Evolutionary conservation across 2,797 vertebrate species (phyloP), one percentile per base, ranked within the genome.

Genomic region (Sebastes minor): DNA sequence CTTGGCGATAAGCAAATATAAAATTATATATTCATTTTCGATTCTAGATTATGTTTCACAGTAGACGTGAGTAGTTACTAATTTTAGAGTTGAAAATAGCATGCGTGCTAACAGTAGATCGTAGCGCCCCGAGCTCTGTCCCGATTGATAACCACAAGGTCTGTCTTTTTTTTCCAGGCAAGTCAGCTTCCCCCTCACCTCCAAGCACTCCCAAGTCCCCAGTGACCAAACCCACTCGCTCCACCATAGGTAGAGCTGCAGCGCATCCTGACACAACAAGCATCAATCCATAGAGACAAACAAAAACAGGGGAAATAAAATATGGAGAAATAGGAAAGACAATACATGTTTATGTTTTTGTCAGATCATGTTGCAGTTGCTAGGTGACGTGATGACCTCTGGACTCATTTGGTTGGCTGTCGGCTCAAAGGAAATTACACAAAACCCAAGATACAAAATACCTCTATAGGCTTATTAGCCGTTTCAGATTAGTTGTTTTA

Each of bases 91-190:
- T 52, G n/a, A 30, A 55, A 72, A 64, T 53, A 83, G 82, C 78
- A 78, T 86, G 84, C 6, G 63, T 77, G 67, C 85, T 93, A 92
- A 89, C 85, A 71, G 49, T 93, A 91, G 91, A 82, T 4, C 2
- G 8, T 85, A 89, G 82, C 49, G 4, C 63, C 76, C 33, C 12
- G 0, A 76, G 62, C 61, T 65, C 71, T 35, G 11, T 46, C 63
- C 70, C 55, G 52, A 28, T 63, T 76, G 57, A 86, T 93, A 94
- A 95, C 80, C 80, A 83, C 74, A 83, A 89, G 90, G 60, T 92
- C 9, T 95, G 88, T 97, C 80, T 96, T 93, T 89, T 93, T 91
- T 96, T 97, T 79, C 96, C 96, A 97, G 96, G 94, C 84, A 87
- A 94, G 88, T 93, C 87, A 85, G 87, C 88, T 89, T 86, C 87